phyloP scores from a whole-genome alignment of 2,797 vertebrate genomes.

The Danio tinwini region DNA sequence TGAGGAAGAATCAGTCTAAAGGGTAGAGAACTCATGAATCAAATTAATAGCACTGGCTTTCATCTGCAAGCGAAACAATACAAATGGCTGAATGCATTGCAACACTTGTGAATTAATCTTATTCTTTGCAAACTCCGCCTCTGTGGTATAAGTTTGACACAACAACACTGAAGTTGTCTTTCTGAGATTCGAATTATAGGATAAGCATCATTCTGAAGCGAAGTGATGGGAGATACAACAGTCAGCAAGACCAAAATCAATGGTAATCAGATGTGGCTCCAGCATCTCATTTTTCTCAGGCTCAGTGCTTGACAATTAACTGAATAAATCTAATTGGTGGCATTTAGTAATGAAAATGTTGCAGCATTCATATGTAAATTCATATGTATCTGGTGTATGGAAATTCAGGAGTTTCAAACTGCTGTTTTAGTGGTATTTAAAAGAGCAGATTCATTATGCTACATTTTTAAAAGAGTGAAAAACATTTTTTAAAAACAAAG shows the following conservation, averaged over 20 bases:
- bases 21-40: conserved; percentile 32
- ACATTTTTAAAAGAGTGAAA: background rate
- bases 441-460: background rate
- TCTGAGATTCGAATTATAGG: conserved; percentile 19
- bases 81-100: background rate
- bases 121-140: background rate
- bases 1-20: conserved; percentile 21
- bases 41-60: conserved; percentile 21
- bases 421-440: background rate
- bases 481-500: conserved; percentile 37
- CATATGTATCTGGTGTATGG: background rate
- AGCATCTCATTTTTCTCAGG: conserved; percentile 20
- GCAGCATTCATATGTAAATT: conserved; percentile 14
- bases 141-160: conserved; percentile 1
- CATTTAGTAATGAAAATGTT: conserved; percentile 27
- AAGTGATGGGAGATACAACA: conserved; percentile 19
- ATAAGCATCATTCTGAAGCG: conserved; percentile 3
- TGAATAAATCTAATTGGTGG: conserved; percentile 34
- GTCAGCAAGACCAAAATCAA: conserved; percentile 32
- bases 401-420: background rate
- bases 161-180: conserved; percentile 6
- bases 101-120: background rate
- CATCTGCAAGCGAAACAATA: conserved; percentile 10
- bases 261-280: conserved; percentile 17
- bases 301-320: conserved; percentile 32